A percentile compares a stretch with the other conserved stretches of the same genome.
phyloP scores from a whole-genome alignment of 2,888 invertebrate genomes.

The Stenodera caucasica region DNA sequence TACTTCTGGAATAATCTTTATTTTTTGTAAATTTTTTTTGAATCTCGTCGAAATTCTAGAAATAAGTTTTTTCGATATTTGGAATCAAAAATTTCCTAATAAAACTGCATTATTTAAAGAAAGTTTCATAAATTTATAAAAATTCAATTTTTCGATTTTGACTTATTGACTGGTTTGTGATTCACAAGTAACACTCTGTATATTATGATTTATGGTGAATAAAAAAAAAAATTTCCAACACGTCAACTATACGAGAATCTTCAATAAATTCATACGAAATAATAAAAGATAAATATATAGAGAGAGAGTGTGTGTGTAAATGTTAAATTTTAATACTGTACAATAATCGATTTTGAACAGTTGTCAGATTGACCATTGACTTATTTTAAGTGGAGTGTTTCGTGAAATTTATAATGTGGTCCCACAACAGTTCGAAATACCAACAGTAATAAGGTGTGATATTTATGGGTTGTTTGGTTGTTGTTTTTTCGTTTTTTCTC shows the following conservation, averaged over 20 bases:
- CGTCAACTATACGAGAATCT: neutral
- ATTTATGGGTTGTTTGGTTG: constrained; percentile 18
- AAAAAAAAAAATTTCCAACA: constrained; percentile 1
- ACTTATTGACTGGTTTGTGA: no score
- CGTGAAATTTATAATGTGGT: constrained; percentile 34
- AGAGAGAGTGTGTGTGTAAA: neutral
- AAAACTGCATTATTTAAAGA: no score
- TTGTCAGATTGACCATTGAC: constrained; percentile 38
- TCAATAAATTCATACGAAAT: constrained; percentile 4
- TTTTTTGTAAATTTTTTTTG: no score
- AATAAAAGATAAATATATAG: neutral
- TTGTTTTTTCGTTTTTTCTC: neutral
- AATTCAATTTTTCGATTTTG: no score
- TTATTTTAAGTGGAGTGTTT: constrained; percentile 38
- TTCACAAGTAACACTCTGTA: no score
- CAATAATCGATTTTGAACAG: constrained; percentile 43
- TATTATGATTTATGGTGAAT: no score
- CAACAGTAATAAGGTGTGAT: constrained; percentile 25
- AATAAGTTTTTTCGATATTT: no score
- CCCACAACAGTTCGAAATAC: constrained; percentile 17
- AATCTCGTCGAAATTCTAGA: no score
- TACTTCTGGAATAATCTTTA: no score
- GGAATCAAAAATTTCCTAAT: no score
- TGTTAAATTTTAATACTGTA: constrained; percentile 16
- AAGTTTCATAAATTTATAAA: no score